Evolutionary conservation across 2,888 invertebrate species (phyloP).

Genomic region (Orchestes rusci): DNA sequence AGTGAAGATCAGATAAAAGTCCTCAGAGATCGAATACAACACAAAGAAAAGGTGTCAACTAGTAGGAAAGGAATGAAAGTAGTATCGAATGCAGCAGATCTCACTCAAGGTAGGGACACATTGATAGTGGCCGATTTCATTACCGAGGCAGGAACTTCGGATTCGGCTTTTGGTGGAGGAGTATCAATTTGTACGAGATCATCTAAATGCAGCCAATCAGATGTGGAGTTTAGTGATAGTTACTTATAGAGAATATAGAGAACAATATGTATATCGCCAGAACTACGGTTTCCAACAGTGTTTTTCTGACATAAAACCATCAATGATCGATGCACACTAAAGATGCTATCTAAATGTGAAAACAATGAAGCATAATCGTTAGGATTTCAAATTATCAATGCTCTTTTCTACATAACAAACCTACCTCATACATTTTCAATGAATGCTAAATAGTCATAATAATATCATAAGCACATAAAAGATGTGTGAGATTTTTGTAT

Average conservation of each 20-base stretch:
- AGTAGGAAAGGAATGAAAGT: conserved; percentile 38
- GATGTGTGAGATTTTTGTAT: too few species aligned
- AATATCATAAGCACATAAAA: too few species aligned
- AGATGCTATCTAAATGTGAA: too few species aligned
- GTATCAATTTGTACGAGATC: conserved; percentile 71
- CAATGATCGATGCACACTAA: too few species aligned
- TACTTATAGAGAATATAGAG: conserved; percentile 53
- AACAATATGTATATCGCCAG: too few species aligned
- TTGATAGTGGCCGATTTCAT: conserved; percentile 68
- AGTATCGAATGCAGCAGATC: conserved; percentile 36
- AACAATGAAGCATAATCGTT: too few species aligned
- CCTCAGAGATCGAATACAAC: conserved; percentile 71
- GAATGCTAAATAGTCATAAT: too few species aligned
- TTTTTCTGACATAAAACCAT: too few species aligned
- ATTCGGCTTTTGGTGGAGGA: conserved; percentile 63
- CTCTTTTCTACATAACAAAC: too few species aligned
- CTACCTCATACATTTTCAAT: too few species aligned
- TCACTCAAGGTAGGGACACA: conserved; percentile 70
- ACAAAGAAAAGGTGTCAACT: conserved; percentile 45
- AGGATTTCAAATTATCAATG: conserved; percentile 23
- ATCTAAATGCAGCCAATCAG: conserved; percentile 77
- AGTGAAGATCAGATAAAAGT: conserved; percentile 85
- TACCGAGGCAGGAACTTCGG: conserved; percentile 69
- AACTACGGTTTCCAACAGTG: too few species aligned
- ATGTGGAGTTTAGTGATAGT: conserved; percentile 83